Percentiles rank a stretch among this genome's conserved stretches.
Conservation (phyloP, 2,888 invertebrate species). For the Cyrtodaria siliqua region DNA sequence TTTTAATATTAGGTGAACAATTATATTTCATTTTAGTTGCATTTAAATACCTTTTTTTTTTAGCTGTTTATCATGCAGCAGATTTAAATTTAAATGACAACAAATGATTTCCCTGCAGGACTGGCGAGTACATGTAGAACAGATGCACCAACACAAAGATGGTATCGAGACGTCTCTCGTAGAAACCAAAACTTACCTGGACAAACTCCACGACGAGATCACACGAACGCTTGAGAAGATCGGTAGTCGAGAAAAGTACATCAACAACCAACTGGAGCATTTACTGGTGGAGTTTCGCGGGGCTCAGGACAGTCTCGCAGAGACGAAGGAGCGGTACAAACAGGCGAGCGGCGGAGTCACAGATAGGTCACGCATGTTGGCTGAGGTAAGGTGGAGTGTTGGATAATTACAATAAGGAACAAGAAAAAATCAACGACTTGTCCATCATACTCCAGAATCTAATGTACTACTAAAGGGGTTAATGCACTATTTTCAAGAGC, state of each 20-base stretch:
- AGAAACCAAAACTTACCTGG: slow-evolving; percentile 91
- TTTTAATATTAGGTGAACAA: too few species aligned
- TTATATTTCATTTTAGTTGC: too few species aligned
- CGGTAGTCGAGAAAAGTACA: slow-evolving; percentile 94
- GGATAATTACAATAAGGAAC: too few species aligned
- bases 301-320: slow-evolving; percentile 85
- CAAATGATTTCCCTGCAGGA: slow-evolving; percentile 88
- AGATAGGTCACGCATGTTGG: slow-evolving; percentile 89
- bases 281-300: slow-evolving; percentile 92
- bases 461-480: too few species aligned
- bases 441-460: too few species aligned
- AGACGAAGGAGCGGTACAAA: slow-evolving; percentile 92
- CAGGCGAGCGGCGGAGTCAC: slow-evolving; percentile 94
- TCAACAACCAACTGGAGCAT: slow-evolving; percentile 95
- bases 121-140: slow-evolving; percentile 97
- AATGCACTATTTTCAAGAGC: too few species aligned
- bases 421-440: too few species aligned
- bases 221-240: slow-evolving; percentile 95
- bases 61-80: too few species aligned
- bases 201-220: slow-evolving; percentile 93
- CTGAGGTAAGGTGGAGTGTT: slow-evolving; percentile 84
- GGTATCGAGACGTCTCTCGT: slow-evolving; percentile 89
- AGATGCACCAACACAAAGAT: slow-evolving; percentile 93
- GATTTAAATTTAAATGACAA: too few species aligned
- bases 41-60: too few species aligned